Conservation (phyloP, 2,797 vertebrate genomes). For the Pangasius mekongensis region DNA sequence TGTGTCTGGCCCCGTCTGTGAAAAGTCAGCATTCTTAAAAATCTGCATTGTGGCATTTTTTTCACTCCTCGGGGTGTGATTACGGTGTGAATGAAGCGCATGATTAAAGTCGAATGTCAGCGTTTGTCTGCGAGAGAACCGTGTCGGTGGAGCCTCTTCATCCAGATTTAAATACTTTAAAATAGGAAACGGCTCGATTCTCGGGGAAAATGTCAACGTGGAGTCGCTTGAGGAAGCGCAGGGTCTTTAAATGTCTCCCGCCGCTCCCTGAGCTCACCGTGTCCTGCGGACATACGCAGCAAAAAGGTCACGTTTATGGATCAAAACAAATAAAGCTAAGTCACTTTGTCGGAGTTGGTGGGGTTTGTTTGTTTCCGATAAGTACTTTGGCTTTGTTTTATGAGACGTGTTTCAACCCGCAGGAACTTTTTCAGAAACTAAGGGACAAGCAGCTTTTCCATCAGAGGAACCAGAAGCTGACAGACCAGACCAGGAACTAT, state of each 20-base stretch:
- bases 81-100: slow-evolving; percentile 58
- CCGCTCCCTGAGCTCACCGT: slow-evolving; percentile 64
- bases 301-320: slow-evolving; percentile 69
- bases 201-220: slow-evolving; percentile 69
- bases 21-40: slow-evolving; percentile 60
- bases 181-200: slow-evolving; percentile 63
- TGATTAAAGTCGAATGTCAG: slow-evolving; percentile 66
- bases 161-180: slow-evolving; percentile 13
- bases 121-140: slow-evolving; percentile 53
- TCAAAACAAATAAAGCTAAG: slow-evolving; percentile 59
- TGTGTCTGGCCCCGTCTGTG: slow-evolving; percentile 58
- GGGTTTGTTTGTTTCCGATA: background rate
- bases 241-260: slow-evolving; percentile 57
- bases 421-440: too few species aligned
- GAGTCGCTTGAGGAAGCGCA: slow-evolving; percentile 63
- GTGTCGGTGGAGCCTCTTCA: background rate
- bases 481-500: too few species aligned
- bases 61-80: slow-evolving; percentile 45
- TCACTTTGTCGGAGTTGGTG: slow-evolving; percentile 42
- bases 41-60: slow-evolving; percentile 51
- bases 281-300: slow-evolving; percentile 61
- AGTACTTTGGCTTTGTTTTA: background rate
- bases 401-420: background rate
- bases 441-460: background rate
- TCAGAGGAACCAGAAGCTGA: background rate